Base-by-base conservation (phyloP, 2,113 vertebrate genomes). In the Pandion haliaetus region DNA sequence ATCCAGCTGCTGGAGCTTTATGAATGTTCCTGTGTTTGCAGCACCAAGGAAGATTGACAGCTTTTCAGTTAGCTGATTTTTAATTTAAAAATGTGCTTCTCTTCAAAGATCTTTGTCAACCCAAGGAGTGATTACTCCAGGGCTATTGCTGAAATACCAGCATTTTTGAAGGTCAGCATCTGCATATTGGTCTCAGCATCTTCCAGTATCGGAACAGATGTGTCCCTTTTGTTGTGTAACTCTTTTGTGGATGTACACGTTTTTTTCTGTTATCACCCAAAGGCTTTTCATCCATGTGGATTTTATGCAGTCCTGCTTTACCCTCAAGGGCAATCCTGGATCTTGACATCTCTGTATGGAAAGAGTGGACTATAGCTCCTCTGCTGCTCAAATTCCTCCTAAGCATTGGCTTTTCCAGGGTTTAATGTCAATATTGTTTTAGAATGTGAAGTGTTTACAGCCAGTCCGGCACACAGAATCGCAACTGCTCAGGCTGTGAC, bases 281-380 rank as follows among this genome's bases (percentile, higher is more conserved):
- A 67, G 49, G 21, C 3, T 65, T 82, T 71, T 69, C 63, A 15
- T 63, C 69, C 11, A 3, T 32, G 0, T 24, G 18, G 70, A 34
- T 88, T 69, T 91, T 40, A 9, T 2, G 9, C 34, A 19, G 31
- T 38, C 34, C 63, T 71, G n/a, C 45, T 82, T 73, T 78, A 8
- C 50, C 29, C 34, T 36, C 20, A 32, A 40, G 81, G 26, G 14
- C 26, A 24, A 13, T 24, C 57, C 38, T 45, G 70, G n/a, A 45
- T 1, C 52, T 31, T 7, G 1, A 1, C 6, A 3, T 19, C 17
- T 66, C 12, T 34, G 18, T 26, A 1, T 55, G 59, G 58, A 28
- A 55, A 34, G 19, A 3, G 2, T 42, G 42, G 12, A 12, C 36
- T 38, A 38, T 32, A 38, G 32, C 42, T 47, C 1, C 34, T 63